Evolutionary conservation across 2,888 invertebrate genomes (phyloP).

Genomic region (Troilus luridus): DNA sequence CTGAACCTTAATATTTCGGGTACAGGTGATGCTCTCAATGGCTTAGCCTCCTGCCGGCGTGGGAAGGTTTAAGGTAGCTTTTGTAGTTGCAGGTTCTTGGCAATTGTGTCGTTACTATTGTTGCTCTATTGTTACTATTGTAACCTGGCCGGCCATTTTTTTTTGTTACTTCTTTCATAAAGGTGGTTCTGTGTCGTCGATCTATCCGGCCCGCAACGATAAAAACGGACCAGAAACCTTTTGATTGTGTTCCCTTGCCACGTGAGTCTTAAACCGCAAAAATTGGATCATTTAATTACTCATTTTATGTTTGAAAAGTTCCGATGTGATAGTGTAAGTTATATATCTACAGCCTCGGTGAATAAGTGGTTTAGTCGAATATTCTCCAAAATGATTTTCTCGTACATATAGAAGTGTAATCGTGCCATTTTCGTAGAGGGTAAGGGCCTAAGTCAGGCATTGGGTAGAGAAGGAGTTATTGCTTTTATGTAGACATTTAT

Average conservation of each 20-base stretch:
- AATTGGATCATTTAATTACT: not conserved
- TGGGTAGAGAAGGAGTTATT: too few species aligned
- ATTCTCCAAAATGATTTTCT: too few species aligned
- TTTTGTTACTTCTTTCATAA: slow-evolving; percentile 37
- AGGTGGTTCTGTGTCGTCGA: not conserved
- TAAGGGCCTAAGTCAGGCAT: too few species aligned
- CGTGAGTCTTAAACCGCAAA: not conserved
- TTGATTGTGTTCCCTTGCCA: not conserved
- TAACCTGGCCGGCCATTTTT: not conserved
- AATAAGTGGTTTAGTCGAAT: too few species aligned
- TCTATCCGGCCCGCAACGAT: not conserved
- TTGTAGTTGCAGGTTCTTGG: slow-evolving; percentile 26
- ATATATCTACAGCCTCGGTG: too few species aligned
- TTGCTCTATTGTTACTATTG: slow-evolving; percentile 11
- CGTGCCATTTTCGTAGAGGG: too few species aligned
- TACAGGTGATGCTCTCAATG: not conserved
- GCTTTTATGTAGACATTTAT: too few species aligned
- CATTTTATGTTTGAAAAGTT: not conserved
- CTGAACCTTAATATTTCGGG: not conserved
- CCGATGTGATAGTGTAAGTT: too few species aligned
- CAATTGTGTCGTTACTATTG: not conserved
- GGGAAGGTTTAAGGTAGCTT: not conserved
- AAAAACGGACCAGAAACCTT: not conserved
- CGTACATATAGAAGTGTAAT: too few species aligned
- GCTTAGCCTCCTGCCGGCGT: not conserved